Base-by-base conservation (phyloP, 1,140 invertebrate species). In the Ips typographus region DNA sequence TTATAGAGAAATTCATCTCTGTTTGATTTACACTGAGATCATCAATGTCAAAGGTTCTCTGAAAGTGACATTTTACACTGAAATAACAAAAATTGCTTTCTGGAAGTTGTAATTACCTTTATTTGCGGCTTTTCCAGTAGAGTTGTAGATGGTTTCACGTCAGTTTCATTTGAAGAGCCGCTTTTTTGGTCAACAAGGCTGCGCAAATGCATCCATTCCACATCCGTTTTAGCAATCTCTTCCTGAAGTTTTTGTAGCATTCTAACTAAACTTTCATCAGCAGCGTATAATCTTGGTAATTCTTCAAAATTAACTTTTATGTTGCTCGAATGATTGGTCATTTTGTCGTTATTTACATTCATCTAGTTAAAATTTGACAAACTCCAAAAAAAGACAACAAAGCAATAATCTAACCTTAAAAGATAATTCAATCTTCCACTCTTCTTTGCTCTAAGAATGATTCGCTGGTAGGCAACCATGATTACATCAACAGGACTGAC, bases 201-300 rank as follows among this genome's bases (percentile, higher is more conserved):
- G 42, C 55, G 44, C 37, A 72, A 57, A 57, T 72, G 68, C 41
- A 72, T 42, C 71, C 71, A 72, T 59, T 72, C 68, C 2, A 72
- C 36, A 37, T 67, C 67, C 2, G 71, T 72, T n/a, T 72, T 49
- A 36, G 57, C 70, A 8, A 72, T 72, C 64, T 72, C 71, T 38
- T 43, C 59, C 51, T 72, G 64, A 37, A 72, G 58, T 63, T 72
- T 72, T 40, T 66, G 47, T 41, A 72, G n/a, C 40, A 72, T n/a
- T 38, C n/a, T 41, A n/a, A 47, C 22, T 41, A 72, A 63, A 37
- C 58, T 58, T 52, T 59, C 40, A 58, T 70, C 71, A n/a, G 65
- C 51, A 22, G 22, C 22, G 22, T 22, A 22, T 22, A 22, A 22
- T 22, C 22, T 22, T 22, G 22, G 22, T 22, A 22, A 22, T 22